Percentiles rank a stretch among this genome's conserved stretches.
Conservation (phyloP, 2,797 vertebrate species). For the Gymnoscopelus braueri region DNA sequence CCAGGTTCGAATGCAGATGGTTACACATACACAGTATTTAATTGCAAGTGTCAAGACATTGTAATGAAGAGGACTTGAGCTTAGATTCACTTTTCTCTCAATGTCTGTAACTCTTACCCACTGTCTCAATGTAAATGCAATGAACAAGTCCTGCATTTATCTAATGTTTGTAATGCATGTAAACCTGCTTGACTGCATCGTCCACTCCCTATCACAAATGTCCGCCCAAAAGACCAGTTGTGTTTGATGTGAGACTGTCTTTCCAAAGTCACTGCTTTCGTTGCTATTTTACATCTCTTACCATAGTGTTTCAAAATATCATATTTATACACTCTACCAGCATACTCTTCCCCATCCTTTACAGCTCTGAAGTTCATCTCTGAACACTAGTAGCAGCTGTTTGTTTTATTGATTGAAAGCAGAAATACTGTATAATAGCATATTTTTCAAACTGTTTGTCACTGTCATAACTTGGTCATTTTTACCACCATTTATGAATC, state of each 20-base stretch:
- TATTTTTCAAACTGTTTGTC: constrained; percentile 23
- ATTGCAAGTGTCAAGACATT: constrained; percentile 13
- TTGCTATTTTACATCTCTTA: constrained; percentile 37
- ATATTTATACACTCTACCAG: constrained; percentile 12
- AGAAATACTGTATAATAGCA: constrained; percentile 1
- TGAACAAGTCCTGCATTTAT: constrained; percentile 75
- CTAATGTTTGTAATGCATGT: constrained; percentile 70
- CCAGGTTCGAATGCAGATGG: too few species aligned
- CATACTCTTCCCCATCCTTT: constrained; percentile 16
- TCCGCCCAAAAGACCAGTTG: constrained; percentile 58
- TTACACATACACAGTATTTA: constrained; percentile 17
- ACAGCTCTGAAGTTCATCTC: constrained; percentile 23
- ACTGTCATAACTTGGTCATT: constrained; percentile 17
- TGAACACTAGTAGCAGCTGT: background rate
- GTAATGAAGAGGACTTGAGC: constrained; percentile 36
- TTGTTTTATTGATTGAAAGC: constrained; percentile 12
- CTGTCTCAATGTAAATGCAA: constrained; percentile 78
- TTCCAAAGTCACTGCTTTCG: constrained; percentile 27
- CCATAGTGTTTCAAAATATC: constrained; percentile 33
- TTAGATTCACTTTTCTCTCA: constrained; percentile 60
- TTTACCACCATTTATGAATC: constrained; percentile 21
- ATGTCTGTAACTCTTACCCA: constrained; percentile 66
- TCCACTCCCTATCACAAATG: constrained; percentile 54
- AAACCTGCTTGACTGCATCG: constrained; percentile 60
- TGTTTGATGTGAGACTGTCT: constrained; percentile 65